Base-by-base conservation (phyloP, 2,888 invertebrate species). In the Hipparchia semele region DNA sequence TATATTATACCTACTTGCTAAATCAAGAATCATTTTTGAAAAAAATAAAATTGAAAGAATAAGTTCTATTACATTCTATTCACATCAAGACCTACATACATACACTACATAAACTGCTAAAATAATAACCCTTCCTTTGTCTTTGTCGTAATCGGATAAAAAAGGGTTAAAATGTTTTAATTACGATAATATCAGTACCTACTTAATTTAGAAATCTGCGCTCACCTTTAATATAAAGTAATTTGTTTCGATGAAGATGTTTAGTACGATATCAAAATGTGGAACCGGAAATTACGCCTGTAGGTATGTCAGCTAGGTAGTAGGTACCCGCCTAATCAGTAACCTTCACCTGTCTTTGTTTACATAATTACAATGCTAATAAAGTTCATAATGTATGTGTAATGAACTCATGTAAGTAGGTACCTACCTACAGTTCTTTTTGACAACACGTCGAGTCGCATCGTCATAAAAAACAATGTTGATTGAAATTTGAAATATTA, bases 331-430 rank as follows among this genome's bases (percentile, higher is more conserved):
- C 12, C 33, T 66, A 53, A 53, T 66, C 53, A 33, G 33, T 39
- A 66, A 67, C 58, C 62, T 53, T 60, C 70, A 75, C 72, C 73
- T 73, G 71, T 66, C 71, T 73, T 73, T 75, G 66, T 70, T 75
- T 73, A 73, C 59, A 51, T 59, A 72, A 64, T 67, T 45, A 61
- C 53, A 66, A 67, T 69, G 65, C 60, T 72, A 59, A 60, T 66
- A 68, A 68, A 46, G 46, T 54, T 59, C 10, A 56, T 39, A 69
- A 60, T 66, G 13, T 39, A 39, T 39, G 5, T 39, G 39, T 39
- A 13, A 58, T 67, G 13, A 39, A 58, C 13, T 51, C 7, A 6
- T 64, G 61, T n/a, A 23, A 23, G 23, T 23, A 23, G 23, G 23
- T 23, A 23, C 23, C 23, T 23, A 23, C 39, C 39, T n/a, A n/a